Evolutionary conservation across 1,140 invertebrate species (phyloP).

Genomic region (Formica exsecta): DNA sequence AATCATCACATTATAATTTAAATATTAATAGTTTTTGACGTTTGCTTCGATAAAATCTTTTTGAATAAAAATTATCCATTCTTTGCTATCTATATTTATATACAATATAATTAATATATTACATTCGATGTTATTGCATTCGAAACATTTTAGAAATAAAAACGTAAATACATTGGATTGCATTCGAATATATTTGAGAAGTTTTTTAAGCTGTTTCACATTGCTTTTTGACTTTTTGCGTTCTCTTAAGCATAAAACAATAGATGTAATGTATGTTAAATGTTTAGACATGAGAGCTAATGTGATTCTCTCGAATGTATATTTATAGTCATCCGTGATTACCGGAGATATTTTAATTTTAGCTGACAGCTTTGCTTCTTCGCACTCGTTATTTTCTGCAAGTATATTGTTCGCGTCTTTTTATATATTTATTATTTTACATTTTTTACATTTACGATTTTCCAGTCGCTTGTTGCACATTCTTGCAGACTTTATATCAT

Average conservation of each 20-base stretch:
- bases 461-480: not conserved
- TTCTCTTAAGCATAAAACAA: not conserved
- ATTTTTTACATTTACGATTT: conserved; percentile 6
- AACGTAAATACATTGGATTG: not conserved
- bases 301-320: not conserved
- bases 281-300: not conserved
- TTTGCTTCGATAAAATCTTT: not conserved
- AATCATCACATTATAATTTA: not conserved
- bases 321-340: not conserved
- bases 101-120: not conserved
- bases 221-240: not conserved
- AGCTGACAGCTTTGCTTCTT: not conserved
- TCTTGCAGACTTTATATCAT: conserved; percentile 15
- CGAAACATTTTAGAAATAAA: not conserved
- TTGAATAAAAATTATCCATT: not conserved
- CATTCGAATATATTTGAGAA: not conserved
- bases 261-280: not conserved
- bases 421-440: not conserved
- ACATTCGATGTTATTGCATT: not conserved
- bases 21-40: not conserved
- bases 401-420: not conserved
- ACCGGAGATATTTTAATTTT: conserved; percentile 15
- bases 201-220: not conserved
- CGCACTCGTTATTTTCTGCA: not conserved
- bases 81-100: not conserved